Conservation (phyloP, 2,888 invertebrate genomes). For the Oscheius sp. region DNA sequence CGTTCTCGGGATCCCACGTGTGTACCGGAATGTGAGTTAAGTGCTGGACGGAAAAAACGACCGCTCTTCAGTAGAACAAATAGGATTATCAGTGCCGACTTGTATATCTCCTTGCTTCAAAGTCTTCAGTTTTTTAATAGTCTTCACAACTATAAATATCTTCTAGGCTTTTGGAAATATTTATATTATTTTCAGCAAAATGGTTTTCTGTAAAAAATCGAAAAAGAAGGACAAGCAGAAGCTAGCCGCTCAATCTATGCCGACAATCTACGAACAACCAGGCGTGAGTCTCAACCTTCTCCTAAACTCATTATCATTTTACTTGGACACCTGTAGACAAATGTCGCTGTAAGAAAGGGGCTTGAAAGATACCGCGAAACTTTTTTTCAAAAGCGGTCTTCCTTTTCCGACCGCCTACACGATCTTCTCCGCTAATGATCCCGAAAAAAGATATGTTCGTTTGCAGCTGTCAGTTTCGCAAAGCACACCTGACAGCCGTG, state of each 20-base stretch:
- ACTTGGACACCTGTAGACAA: too few species aligned
- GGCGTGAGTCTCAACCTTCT: slow-evolving; percentile 1
- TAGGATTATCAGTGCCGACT: slow-evolving; percentile 21
- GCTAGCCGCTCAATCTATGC: slow-evolving; percentile 1
- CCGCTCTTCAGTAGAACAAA: slow-evolving; percentile 22
- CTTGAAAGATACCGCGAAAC: too few species aligned
- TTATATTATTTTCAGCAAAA: neutral
- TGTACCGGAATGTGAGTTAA: slow-evolving; percentile 10
- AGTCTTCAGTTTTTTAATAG: neutral
- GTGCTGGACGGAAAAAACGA: slow-evolving; percentile 11
- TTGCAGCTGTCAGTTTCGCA: slow-evolving; percentile 19
- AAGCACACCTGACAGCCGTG: slow-evolving; percentile 26
- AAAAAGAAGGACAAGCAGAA: slow-evolving; percentile 10
- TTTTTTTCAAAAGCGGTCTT: too few species aligned
- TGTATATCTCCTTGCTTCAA: slow-evolving; percentile 6
- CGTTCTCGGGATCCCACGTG: slow-evolving; percentile 8
- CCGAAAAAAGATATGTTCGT: slow-evolving; percentile 9
- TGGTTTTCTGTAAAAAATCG: slow-evolving; percentile 26
- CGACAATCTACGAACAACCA: slow-evolving; percentile 18
- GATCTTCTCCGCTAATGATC: slow-evolving; percentile 1
- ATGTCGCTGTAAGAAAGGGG: too few species aligned
- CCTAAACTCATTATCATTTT: too few species aligned
- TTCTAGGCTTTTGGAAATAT: neutral
- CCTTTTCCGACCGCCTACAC: neutral
- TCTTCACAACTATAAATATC: neutral